Base-by-base conservation (phyloP, 2,797 vertebrate species). In the Threskiornis aethiopicus region DNA sequence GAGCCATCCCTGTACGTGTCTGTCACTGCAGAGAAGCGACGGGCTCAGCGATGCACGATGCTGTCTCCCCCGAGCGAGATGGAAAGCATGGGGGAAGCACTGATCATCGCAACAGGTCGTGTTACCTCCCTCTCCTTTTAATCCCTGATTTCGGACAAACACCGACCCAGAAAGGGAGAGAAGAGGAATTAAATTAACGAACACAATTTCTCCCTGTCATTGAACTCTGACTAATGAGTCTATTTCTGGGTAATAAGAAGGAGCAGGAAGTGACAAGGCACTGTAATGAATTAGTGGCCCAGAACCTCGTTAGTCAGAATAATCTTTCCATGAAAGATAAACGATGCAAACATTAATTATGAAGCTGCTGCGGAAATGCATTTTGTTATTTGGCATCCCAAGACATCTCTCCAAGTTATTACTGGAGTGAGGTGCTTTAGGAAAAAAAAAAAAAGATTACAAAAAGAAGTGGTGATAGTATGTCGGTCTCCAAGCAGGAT, bases 211-310 rank as follows among this genome's bases (percentile, higher is more conserved):
- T 98, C 98, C 97, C 97, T 98, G 98, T 98, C 98, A 98, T 79
- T 98, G 98, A 98, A 98, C 98, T 98, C 98, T 98, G 98, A 98
- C 98, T 98, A 98, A 98, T 98, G 98, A 98, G 98, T 98, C 98
- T 98, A 98, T 98, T 98, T 98, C 98, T 98, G 98, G 98, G 97
- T 98, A 98, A 98, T 98, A 98, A 98, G 98, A 98, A 98, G 97
- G 98, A 98, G 98, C 98, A 98, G 98, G 97, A 98, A 98, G 98
- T 98, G 98, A 98, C 98, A 98, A 98, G 97, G 97, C 97, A 97
- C 95, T 91, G 96, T 98, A 98, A 98, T 98, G 98, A 98, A 98
- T 98, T 98, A 98, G 98, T 98, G 98, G 98, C 98, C 98, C 98
- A 98, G 98, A 98, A 98, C 98, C 98, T 98, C 98, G 98, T 98